Evolutionary conservation across 2,797 vertebrate genomes (phyloP).

Genomic region (Poeciliopsis presidionis): DNA sequence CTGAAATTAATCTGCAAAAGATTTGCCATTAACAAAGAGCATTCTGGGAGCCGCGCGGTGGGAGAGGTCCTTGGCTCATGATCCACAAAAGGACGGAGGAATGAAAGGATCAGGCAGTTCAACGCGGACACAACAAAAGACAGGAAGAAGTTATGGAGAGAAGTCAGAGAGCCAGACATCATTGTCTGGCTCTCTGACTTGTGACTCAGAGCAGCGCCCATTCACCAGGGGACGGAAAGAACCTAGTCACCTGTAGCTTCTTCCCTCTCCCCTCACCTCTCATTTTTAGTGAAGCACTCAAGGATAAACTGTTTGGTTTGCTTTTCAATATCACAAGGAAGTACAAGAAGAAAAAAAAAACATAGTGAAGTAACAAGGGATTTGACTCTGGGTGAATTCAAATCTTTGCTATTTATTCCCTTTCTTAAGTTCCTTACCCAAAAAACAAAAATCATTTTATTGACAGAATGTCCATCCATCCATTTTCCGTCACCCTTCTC

Average conservation of each 20-base stretch:
- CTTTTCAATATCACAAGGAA: conserved; percentile 1
- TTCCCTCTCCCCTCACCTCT: conserved; percentile 11
- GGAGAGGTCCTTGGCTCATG: conserved; percentile 51
- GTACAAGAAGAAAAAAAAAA: neutral
- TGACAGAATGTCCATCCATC: neutral
- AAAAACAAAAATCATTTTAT: neutral
- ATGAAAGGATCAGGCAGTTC: conserved; percentile 47
- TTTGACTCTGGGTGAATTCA: neutral
- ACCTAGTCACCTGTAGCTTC: conserved; percentile 41
- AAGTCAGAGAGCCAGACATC: too few relatives aligned
- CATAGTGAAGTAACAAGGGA: neutral
- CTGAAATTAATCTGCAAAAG: conserved; percentile 79
- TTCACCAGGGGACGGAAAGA: conserved; percentile 29
- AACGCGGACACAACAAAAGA: conserved; percentile 50
- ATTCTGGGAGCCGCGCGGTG: conserved; percentile 56
- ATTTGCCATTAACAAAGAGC: conserved; percentile 76
- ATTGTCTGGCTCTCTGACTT: conserved; percentile 29
- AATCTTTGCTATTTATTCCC: neutral
- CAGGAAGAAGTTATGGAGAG: conserved; percentile 36
- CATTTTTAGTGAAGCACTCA: conserved; percentile 34
- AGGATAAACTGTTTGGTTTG: conserved; percentile 13
- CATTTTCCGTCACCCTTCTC: too few relatives aligned
- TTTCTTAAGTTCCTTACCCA: neutral
- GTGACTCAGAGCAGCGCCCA: conserved; percentile 37
- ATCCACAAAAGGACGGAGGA: conserved; percentile 43